Percentiles rank a stretch among this genome's conserved stretches.
Evolutionary conservation across 2,113 vertebrate species (phyloP).

Genomic region (Urocitellus parryii): DNA sequence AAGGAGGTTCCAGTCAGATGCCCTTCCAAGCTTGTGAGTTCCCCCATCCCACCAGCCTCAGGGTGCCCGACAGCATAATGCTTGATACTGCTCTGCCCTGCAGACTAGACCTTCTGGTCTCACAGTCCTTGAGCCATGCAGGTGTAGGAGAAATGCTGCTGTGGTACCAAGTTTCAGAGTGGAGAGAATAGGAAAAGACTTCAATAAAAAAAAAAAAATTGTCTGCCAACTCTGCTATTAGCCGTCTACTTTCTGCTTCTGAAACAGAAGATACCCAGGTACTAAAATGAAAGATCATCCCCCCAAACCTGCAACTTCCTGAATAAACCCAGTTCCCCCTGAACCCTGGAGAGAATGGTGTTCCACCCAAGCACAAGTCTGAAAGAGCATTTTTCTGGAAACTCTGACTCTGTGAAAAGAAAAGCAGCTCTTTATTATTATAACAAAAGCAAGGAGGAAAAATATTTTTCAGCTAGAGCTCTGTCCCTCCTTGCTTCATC

Average conservation of each 20-base stretch:
- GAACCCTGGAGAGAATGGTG: not conserved
- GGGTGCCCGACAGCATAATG: not conserved
- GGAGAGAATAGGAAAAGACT: constrained; percentile 10
- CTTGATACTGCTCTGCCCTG: constrained; percentile 60
- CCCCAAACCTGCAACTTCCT: not conserved
- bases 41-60: constrained; percentile 7
- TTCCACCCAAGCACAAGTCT: not conserved
- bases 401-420: not conserved
- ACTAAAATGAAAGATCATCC: constrained; percentile 1
- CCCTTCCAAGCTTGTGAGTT: constrained; percentile 72
- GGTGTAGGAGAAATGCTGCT: not conserved
- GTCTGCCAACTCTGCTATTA: not conserved
- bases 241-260: not conserved
- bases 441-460: constrained; percentile 56
- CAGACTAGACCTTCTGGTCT: constrained; percentile 74
- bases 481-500: constrained; percentile 60
- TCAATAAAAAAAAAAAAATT: not conserved
- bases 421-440: not conserved
- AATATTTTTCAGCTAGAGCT: constrained; percentile 26
- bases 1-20: constrained; percentile 53
- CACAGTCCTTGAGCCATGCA: not conserved
- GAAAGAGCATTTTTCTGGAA: not conserved
- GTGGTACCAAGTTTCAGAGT: not conserved
- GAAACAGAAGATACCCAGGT: not conserved
- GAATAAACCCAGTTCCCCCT: not conserved